Evolutionary conservation across 2,797 vertebrate species (phyloP).

Genomic region (Myiotriccus ornatus): DNA sequence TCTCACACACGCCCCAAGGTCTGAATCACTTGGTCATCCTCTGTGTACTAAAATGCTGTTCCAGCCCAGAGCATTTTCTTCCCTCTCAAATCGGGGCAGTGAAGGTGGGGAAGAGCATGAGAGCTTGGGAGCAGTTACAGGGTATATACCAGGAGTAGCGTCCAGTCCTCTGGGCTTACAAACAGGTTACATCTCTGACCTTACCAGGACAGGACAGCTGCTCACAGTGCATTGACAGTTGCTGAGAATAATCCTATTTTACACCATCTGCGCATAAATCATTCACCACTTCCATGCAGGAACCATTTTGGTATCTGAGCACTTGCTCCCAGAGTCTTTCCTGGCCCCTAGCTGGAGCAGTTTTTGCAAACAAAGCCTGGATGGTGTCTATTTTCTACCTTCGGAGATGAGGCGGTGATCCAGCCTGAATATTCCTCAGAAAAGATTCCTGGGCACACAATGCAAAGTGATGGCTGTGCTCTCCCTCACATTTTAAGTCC

Average conservation of each 20-base stretch:
- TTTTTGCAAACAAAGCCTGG: background rate
- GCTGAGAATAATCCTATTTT: background rate
- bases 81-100: background rate
- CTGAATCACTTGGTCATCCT: background rate
- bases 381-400: background rate
- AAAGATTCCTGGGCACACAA: background rate
- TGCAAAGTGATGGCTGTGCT: background rate
- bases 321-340: background rate
- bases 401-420: background rate
- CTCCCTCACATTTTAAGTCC: background rate
- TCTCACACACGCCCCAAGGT: fast-evolving
- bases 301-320: background rate
- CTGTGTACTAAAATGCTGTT: fast-evolving
- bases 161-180: background rate
- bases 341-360: background rate
- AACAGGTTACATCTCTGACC: background rate
- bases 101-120: background rate
- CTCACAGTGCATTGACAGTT: background rate
- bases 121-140: background rate
- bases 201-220: background rate
- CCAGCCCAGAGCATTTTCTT: background rate
- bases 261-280: fast-evolving
- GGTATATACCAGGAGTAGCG: background rate
- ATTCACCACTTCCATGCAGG: background rate
- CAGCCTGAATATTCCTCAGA: background rate